Conservation (phyloP, 2,113 vertebrate species). For the Ramphastos sulfuratus region DNA sequence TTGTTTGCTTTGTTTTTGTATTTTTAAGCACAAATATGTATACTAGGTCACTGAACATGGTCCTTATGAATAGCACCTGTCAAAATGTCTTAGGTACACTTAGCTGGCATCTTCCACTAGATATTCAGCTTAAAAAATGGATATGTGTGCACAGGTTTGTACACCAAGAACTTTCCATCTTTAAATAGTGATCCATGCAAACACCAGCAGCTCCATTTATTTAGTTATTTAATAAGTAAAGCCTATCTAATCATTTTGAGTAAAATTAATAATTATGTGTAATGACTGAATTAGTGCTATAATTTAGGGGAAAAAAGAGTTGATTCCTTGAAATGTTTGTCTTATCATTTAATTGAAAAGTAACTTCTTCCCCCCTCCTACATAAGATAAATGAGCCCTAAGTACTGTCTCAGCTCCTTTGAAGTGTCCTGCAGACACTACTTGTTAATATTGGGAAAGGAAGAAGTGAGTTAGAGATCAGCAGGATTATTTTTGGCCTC, state of each 20-base stretch:
- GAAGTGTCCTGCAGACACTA: not conserved
- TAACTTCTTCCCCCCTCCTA: constrained; percentile 24
- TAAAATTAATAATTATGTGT: constrained; percentile 75
- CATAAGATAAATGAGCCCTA: constrained; percentile 11
- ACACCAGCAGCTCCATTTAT: constrained; percentile 37
- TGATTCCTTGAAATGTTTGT: constrained; percentile 66
- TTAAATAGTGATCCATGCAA: constrained; percentile 17
- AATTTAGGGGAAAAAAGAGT: constrained; percentile 61
- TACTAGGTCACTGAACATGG: not conserved
- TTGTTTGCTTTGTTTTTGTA: not conserved
- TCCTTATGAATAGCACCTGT: not conserved
- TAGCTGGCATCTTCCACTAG: not conserved
- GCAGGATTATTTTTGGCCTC: not conserved
- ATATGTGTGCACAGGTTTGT: not conserved
- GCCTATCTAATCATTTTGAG: constrained; percentile 72
- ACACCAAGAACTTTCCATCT: not conserved
- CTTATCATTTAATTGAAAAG: constrained; percentile 78
- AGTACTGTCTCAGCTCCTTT: constrained; percentile 1
- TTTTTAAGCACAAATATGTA: not conserved
- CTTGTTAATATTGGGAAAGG: not conserved
- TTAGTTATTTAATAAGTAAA: constrained; percentile 66
- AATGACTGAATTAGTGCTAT: constrained; percentile 75
- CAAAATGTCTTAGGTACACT: not conserved
- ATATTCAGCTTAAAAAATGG: not conserved
- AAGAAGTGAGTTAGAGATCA: not conserved